These are phyloP conservation scores for Hirundo rustica DNA, from an alignment of 2,797 vertebrate species.

Conservation along the genomic window DNA sequence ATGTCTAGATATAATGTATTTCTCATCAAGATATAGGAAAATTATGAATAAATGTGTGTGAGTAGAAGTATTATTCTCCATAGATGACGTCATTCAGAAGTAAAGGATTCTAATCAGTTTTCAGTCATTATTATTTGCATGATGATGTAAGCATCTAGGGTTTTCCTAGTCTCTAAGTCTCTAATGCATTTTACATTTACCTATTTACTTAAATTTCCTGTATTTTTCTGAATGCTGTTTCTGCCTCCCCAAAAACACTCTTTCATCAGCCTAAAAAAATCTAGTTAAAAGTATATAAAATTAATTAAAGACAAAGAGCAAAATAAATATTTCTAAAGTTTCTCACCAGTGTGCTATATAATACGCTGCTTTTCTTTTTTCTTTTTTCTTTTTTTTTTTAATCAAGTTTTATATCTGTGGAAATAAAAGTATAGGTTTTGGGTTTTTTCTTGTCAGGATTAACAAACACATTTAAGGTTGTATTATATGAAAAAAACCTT, in stretches of 20 bases:
- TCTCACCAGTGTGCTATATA: not conserved
- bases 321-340: not conserved
- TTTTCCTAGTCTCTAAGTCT: not conserved
- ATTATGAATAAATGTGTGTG: not conserved
- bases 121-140: not conserved
- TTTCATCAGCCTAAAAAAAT: not conserved
- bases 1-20: not conserved
- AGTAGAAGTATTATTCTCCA: not conserved
- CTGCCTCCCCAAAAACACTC: not conserved
- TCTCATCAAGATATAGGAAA: not conserved
- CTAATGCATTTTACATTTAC: not conserved
- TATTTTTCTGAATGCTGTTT: not conserved
- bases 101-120: not conserved
- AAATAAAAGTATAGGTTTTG: rapidly evolving
- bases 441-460: not conserved
- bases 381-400: not conserved
- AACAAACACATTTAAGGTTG: not conserved
- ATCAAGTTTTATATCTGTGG: not conserved
- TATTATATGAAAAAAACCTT: not conserved
- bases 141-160: not conserved
- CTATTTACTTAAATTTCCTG: not conserved
- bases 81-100: not conserved
- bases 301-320: not conserved
- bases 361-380: not conserved
- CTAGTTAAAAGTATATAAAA: not conserved